Evolutionary conservation across 1,140 invertebrate genomes (phyloP), one percentile per base, ranked within the genome.

Genomic region (Drosophila ficusphila): DNA sequence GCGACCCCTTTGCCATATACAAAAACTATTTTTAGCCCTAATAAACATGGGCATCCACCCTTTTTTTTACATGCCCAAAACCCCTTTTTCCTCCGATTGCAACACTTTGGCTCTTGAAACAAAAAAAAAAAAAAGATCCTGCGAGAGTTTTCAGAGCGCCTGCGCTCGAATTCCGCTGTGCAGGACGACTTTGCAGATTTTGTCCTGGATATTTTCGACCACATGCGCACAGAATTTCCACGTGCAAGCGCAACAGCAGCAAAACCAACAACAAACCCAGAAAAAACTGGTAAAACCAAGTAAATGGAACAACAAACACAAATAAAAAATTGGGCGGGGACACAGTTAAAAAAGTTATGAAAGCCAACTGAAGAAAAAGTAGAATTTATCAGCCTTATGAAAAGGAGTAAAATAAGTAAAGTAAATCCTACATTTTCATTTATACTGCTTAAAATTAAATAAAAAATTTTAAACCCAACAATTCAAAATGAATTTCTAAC

Each of bases 151-250:
- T 38, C 11, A 18, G 21, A n/a, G 42, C 39, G 34, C 25, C 38
- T 75, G 38, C 42, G 54, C 49, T 31, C 3, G n/a, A 62, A 46
- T 19, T 27, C 12, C n/a, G n/a, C 34, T 72, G 54, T 73, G 70
- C 69, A 67, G 56, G 53, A 53, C 11, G 53, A 53, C 11, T 53
- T 58, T 81, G 78, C 77, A 85, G 79, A 79, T 56, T 79, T 69
- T 76, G 79, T 73, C 79, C 79, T 85, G 79, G 81, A 86, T 67
- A 67, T 86, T 86, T 85, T 86, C 57, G 54, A 79, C 75, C 51
- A 86, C 79, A 85, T 86, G 76, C 81, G 81, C 79, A 83, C 56
- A 61, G 31, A 61, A 54, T 62, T 54, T 54, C 53, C 79, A 85
- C 79, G 76, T 86, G 79, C 61, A 76, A 64, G 42, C 27, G 67